Base-by-base conservation (phyloP, 2,888 invertebrate species). In the Neria commutata region DNA sequence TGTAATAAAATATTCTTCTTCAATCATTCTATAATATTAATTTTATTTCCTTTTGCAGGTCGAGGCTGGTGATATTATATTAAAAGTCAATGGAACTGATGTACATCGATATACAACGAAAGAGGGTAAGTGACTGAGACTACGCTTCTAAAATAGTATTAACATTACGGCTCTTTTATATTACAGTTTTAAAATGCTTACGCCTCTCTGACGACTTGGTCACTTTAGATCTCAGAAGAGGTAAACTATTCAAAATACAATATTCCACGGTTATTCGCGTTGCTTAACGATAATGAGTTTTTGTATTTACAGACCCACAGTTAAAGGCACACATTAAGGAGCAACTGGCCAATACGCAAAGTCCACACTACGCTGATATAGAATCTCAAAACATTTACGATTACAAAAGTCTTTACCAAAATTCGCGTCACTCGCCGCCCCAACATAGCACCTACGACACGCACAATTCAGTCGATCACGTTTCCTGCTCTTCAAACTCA, bases 81-180 rank as follows among this genome's bases (percentile, higher is more conserved):
- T 94, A 83, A 92, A 92, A 87, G 91, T 95, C 81, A 95, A 95
- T 85, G 93, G 92, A 85, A 91, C 91, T 79, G 94, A 94, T 85
- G 94, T 95, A 78, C 91, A 92, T 85, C 89, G 91, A 84, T 91
- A 92, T 84, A 92, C 90, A 83, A 95, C 94, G 80, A 92, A 94
- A 86, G 94, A 95, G 89, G 94, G 94, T 92, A 67, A 61, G 63
- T 40, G 26, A 4, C 11, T 16, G 29, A 26, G 3, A 42, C 11
- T 25, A 14, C 34, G 25, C 56, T 16, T 46, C 17, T 51, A 34
- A 63, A 60, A 69, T 62, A 64, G 66, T 70, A 77, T 63, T 58
- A n/a, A 23, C 21, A 21, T 8, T 23, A 19, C 11, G 14, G 40
- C 17, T 16, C 56, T 58, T 77, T 70, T 77, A 80, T 84, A 83